phyloP scores from a whole-genome alignment of 1,140 invertebrate genomes.

The Drosophila pectinifera region DNA sequence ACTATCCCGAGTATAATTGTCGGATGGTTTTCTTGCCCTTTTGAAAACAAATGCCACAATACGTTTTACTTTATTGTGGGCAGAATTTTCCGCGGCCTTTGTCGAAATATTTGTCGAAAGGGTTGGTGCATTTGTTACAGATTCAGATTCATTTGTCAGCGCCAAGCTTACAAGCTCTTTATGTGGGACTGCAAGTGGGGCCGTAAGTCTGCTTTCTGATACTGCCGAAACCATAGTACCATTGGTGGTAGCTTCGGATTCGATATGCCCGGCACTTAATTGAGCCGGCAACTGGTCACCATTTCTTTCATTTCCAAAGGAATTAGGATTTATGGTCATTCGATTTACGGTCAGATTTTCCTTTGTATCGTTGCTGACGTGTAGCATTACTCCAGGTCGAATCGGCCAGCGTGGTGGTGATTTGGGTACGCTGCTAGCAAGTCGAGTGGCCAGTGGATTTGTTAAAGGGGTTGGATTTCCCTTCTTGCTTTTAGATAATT shows the following conservation, averaged over 20 bases:
- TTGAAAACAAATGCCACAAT: slow-evolving; percentile 63
- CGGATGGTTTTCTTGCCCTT: slow-evolving; percentile 27
- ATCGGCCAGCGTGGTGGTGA: slow-evolving; percentile 93
- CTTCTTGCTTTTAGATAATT: not conserved
- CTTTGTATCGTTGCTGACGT: slow-evolving; percentile 88
- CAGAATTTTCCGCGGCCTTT: not conserved
- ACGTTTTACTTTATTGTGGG: slow-evolving; percentile 41
- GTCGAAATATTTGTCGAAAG: slow-evolving; percentile 11
- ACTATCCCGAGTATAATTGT: slow-evolving; percentile 65
- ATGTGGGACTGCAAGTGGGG: slow-evolving; percentile 6
- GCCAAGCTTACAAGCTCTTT: slow-evolving; percentile 20
- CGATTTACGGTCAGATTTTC: slow-evolving; percentile 86
- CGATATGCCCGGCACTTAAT: slow-evolving; percentile 40
- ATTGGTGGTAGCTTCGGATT: slow-evolving; percentile 55
- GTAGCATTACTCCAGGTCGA: slow-evolving; percentile 94
- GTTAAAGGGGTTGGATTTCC: not conserved
- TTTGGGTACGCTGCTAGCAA: slow-evolving; percentile 82
- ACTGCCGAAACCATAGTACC: slow-evolving; percentile 50
- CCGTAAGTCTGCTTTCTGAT: slow-evolving; percentile 5
- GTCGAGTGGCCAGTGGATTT: not conserved
- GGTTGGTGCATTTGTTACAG: slow-evolving; percentile 11
- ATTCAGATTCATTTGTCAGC: slow-evolving; percentile 39
- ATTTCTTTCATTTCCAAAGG: slow-evolving; percentile 14
- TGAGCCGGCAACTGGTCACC: slow-evolving; percentile 57
- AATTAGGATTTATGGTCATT: slow-evolving; percentile 70